Percentiles rank a stretch among this genome's conserved stretches.
phyloP scores from a whole-genome alignment of 2,797 vertebrate species.

The Ptychobarbus kaznakovi region DNA sequence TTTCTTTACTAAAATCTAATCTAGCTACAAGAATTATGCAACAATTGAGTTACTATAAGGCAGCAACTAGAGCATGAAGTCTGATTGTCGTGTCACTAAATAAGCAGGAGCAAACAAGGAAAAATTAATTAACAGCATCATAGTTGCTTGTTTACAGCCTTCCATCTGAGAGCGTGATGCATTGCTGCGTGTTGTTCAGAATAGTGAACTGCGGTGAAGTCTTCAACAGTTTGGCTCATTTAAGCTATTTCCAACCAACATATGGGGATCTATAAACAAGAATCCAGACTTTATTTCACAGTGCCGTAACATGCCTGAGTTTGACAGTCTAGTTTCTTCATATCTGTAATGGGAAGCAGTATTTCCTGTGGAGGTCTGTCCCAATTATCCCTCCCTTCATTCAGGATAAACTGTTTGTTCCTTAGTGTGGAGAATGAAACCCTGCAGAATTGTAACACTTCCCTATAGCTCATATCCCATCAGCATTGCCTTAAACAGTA shows the following conservation, averaged over 20 bases:
- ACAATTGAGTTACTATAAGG: slow-evolving; percentile 1
- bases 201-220: background rate
- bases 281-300: background rate
- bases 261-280: background rate
- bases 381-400: slow-evolving; percentile 39
- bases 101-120: slow-evolving; percentile 18
- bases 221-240: background rate
- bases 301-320: background rate
- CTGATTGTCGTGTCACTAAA: slow-evolving; percentile 22
- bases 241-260: background rate
- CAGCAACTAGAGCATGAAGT: slow-evolving; percentile 16
- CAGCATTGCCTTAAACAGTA: background rate
- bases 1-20: background rate
- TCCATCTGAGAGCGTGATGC: slow-evolving; percentile 4
- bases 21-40: background rate
- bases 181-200: background rate
- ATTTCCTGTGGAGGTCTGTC: slow-evolving; percentile 53
- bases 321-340: background rate
- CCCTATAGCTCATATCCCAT: slow-evolving; percentile 11
- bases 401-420: slow-evolving; percentile 48
- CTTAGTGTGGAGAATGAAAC: slow-evolving; percentile 8
- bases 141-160: background rate
- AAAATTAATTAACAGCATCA: slow-evolving; percentile 24
- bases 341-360: slow-evolving; percentile 38
- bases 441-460: background rate